Percentiles rank a stretch among this genome's conserved stretches.
phyloP scores from a whole-genome alignment of 1,140 invertebrate species.

The Drosophila eugracilis region DNA sequence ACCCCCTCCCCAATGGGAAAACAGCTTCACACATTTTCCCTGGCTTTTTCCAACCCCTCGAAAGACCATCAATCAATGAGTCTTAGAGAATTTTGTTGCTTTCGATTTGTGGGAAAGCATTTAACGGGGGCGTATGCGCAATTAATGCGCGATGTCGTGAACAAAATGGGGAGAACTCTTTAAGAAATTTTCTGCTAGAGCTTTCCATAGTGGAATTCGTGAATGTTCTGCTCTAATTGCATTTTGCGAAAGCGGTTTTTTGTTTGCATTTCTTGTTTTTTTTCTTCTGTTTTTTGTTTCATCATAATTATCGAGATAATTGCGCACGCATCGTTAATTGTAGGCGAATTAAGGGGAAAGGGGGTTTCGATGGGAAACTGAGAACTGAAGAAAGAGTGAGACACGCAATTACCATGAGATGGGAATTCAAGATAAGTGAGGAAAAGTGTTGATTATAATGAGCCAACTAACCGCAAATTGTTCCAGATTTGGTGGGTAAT shows the following conservation, averaged over 20 bases:
- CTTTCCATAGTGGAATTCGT: constrained; percentile 40
- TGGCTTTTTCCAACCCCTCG: constrained; percentile 3
- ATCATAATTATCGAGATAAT: constrained; percentile 60
- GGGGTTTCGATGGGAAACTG: neutral
- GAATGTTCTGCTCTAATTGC: constrained; percentile 59
- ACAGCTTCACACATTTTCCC: neutral
- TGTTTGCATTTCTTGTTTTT: constrained; percentile 4
- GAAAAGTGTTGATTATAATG: constrained; percentile 51
- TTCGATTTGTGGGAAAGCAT: constrained; percentile 39
- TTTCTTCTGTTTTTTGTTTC: constrained; percentile 19
- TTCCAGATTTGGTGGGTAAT: constrained; percentile 41
- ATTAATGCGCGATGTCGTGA: constrained; percentile 50
- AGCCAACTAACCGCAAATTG: constrained; percentile 47
- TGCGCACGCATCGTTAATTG: constrained; percentile 63
- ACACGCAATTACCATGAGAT: constrained; percentile 24
- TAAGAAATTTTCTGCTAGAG: constrained; percentile 21
- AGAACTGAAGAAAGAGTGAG: constrained; percentile 13
- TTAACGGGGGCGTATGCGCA: constrained; percentile 66
- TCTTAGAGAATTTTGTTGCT: constrained; percentile 44
- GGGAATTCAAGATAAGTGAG: constrained; percentile 39
- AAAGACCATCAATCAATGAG: constrained; percentile 53
- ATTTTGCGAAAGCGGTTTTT: constrained; percentile 48
- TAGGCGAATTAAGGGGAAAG: constrained; percentile 8
- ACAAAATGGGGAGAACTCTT: constrained; percentile 21
- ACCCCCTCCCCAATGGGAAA: neutral